Base-by-base conservation (phyloP, 2,888 invertebrate genomes). In the Amphimallon solstitiale region DNA sequence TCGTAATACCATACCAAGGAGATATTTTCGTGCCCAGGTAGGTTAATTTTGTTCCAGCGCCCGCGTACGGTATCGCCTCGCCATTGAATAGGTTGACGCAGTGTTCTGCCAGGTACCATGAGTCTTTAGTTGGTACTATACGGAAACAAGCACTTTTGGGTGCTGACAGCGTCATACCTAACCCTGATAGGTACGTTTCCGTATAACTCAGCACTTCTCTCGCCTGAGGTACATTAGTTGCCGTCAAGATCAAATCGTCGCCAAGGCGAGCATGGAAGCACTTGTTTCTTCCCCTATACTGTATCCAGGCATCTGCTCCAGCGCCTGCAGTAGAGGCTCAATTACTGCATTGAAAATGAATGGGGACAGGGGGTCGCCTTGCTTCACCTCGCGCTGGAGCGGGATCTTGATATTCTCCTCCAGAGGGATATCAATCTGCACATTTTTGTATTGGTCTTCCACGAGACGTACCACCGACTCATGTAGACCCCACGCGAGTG, bases 281-380 rank as follows among this genome's bases (percentile, higher is more conserved):
- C 43, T 43, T 1, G 45, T 19, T 4, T 10, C 52, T 12, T 59
- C 66, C 7, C 29, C 54, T 35, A 68, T 19, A 14, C 35, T 14
- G 43, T 73, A 14, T 69, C 76, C 45, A 73, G 64, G 52, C 49
- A 60, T 59, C n/a, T 49, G 7, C 35, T 74, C 72, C 70, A 78
- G 72, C 71, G 60, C 29, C 1, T 56, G 63, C 62, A 78, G 63
- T 48, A 78, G 73, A 72, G 23, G 23, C 60, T 77, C 77, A 5
- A 75, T 52, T 21, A 76, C 75, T 70, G 72, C 71, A 68, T 83
- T 82, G 52, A 83, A 83, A 1, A 81, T 38, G 1, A 79, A 35
- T 1, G 80, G 78, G 5, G 78, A 79, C 12, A 82, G 70, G 35
- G 82, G 81, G 69, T 82, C 78, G 19, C 76, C 76, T 70, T 83